A percentile compares a stretch with the other conserved stretches of the same genome.
These are phyloP conservation scores for Sardina pilchardus DNA, from an alignment of 2,113 vertebrate genomes.

Conservation along the genomic window DNA sequence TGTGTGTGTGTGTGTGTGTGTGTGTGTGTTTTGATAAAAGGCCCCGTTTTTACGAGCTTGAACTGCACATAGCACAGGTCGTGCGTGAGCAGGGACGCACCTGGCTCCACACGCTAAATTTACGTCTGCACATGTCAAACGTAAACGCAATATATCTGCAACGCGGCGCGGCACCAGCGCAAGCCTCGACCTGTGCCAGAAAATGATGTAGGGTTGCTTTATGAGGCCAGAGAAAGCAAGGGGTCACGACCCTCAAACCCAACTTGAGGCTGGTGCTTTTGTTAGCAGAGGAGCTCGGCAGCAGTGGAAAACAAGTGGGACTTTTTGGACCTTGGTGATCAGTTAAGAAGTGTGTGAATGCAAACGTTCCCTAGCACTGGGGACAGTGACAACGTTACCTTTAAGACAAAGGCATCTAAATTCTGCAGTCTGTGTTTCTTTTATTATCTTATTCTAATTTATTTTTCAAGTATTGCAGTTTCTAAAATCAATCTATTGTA, in stretches of 20 bases:
- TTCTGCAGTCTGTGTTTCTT: neutral
- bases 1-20: neutral
- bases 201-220: neutral
- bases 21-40: neutral
- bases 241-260: neutral
- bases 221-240: neutral
- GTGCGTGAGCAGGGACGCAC: neutral
- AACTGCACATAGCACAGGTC: neutral
- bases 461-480: neutral
- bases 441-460: neutral
- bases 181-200: neutral
- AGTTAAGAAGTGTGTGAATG: too few relatives aligned
- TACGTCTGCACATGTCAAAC: neutral
- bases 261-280: neutral
- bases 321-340: too few relatives aligned
- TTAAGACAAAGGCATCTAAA: neutral
- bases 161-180: neutral
- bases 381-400: too few relatives aligned
- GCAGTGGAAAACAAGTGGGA: neutral
- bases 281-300: neutral
- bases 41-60: neutral
- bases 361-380: neutral
- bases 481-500: neutral
- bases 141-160: neutral
- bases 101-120: neutral